Conservation (phyloP, 2,888 invertebrate genomes). For the Pristionchus japonicus region DNA sequence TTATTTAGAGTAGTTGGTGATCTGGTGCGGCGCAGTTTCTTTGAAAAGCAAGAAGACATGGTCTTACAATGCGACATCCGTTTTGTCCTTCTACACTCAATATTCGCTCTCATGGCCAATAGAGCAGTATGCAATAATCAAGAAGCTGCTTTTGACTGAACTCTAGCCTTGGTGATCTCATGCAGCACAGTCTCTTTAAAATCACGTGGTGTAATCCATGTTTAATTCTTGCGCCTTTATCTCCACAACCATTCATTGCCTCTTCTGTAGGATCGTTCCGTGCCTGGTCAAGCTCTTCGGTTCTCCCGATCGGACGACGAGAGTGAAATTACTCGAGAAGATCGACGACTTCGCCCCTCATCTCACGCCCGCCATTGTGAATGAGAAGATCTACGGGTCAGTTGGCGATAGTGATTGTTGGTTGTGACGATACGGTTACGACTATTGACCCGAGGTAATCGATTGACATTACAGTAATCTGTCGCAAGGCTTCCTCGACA, state of each 20-base stretch:
- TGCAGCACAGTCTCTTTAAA: too few relatives aligned
- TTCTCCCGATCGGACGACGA: constrained; percentile 93
- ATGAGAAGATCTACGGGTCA: constrained; percentile 86
- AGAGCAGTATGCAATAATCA: too few relatives aligned
- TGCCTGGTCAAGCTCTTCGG: constrained; percentile 96
- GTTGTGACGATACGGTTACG: not conserved
- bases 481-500: constrained; percentile 94
- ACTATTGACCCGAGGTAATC: not conserved
- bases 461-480: constrained; percentile 76
- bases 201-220: too few relatives aligned
- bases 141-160: too few relatives aligned
- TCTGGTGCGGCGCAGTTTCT: not conserved
- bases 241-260: too few relatives aligned
- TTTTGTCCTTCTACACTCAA: not conserved
- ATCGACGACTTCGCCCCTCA: constrained; percentile 86
- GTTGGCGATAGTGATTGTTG: not conserved
- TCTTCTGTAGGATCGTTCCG: constrained; percentile 84
- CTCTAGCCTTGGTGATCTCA: too few relatives aligned
- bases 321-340: constrained; percentile 92
- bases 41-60: not conserved
- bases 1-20: not conserved
- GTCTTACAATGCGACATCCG: too few relatives aligned
- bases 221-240: too few relatives aligned
- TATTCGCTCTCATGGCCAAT: not conserved
- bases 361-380: constrained; percentile 82